Evolutionary conservation across 2,797 vertebrate genomes (phyloP).

Genomic region (Scolopax bukidnonensis): DNA sequence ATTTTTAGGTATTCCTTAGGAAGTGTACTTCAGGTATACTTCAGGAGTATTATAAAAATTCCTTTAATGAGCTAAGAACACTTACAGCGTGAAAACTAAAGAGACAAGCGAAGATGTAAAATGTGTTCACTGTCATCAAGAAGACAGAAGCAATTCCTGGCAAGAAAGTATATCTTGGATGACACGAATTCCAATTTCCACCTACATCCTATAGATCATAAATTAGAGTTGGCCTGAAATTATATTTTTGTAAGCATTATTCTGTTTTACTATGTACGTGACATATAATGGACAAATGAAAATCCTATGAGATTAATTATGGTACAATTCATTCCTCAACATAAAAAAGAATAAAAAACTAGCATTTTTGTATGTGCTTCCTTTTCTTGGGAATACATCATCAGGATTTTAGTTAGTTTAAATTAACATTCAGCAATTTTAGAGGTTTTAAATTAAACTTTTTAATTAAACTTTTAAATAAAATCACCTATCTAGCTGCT

Average conservation of each 20-base stretch:
- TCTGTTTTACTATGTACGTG: background rate
- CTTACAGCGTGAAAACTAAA: background rate
- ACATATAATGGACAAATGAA: background rate
- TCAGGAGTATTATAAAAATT: background rate
- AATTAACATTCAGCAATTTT: background rate
- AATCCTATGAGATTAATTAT: background rate
- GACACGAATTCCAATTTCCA: background rate
- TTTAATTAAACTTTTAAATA: too few relatives aligned
- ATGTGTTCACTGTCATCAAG: background rate
- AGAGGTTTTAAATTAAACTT: background rate
- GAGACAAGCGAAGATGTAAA: background rate
- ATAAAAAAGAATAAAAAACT: background rate
- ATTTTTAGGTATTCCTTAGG: background rate
- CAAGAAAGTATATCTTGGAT: background rate
- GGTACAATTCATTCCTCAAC: background rate
- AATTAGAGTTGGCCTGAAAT: background rate
- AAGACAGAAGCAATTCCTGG: background rate
- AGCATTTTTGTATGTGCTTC: background rate
- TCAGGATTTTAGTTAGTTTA: background rate
- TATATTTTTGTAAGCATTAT: background rate
- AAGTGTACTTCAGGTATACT: background rate
- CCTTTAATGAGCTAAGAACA: background rate
- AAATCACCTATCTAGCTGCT: background rate
- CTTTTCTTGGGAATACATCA: background rate
- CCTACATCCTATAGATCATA: background rate